Conservation (phyloP, 2,797 vertebrate species). For the Chelon auratus region DNA sequence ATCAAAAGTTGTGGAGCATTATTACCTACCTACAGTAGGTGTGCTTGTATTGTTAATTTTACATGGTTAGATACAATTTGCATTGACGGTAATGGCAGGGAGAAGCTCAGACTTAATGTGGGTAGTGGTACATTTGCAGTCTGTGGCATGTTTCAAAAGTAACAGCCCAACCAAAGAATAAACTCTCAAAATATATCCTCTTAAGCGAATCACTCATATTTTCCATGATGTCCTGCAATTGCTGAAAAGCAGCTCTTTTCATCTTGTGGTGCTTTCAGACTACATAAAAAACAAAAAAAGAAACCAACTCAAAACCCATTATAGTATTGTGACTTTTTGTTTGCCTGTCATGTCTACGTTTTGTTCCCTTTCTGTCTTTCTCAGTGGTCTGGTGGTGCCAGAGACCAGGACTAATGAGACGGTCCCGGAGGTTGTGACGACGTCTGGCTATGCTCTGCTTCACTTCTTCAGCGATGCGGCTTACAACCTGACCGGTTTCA, state of each 20-base stretch:
- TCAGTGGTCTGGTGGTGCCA: constrained; percentile 92
- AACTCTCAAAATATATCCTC: too few relatives aligned
- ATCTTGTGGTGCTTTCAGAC: constrained; percentile 9
- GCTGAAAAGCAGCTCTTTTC: background rate
- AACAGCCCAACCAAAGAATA: too few relatives aligned
- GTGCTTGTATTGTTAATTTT: constrained; percentile 23
- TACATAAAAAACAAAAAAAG: constrained; percentile 11
- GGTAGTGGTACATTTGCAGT: background rate
- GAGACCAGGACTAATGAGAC: constrained; percentile 90
- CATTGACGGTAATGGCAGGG: background rate
- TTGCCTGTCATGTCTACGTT: background rate
- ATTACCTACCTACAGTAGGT: constrained; percentile 26
- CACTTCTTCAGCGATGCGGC: constrained; percentile 98
- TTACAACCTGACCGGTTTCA: constrained; percentile 97
- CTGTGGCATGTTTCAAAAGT: too few relatives aligned
- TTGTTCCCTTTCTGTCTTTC: background rate
- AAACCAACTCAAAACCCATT: constrained; percentile 5
- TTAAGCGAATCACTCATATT: constrained; percentile 34
- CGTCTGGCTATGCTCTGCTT: constrained; percentile 91
- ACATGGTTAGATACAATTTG: background rate
- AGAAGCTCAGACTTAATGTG: constrained; percentile 21
- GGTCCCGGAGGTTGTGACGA: constrained; percentile 90
- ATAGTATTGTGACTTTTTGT: constrained; percentile 5
- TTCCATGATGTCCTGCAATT: background rate
- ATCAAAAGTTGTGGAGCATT: constrained; percentile 1